Evolutionary conservation across 2,797 vertebrate genomes (phyloP).

Genomic region (Orientallactaga sibirica): DNA sequence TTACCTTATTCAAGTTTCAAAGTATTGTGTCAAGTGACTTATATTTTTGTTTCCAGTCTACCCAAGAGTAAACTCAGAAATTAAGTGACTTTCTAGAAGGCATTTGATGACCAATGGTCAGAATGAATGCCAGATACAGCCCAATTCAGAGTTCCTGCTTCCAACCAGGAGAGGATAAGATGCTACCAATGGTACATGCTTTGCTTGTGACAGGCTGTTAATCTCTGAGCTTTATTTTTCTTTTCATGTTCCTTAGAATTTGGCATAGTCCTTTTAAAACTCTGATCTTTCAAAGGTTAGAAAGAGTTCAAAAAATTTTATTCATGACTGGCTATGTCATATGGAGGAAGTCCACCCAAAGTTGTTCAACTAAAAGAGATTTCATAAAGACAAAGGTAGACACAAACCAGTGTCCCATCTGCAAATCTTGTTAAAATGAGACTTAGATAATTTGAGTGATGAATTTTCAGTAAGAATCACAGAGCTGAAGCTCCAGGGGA

Average conservation of each 20-base stretch:
- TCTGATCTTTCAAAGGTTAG: not conserved
- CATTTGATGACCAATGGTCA: not conserved
- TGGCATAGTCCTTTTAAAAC: not conserved
- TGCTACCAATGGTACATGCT: not conserved
- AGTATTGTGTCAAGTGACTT: not conserved
- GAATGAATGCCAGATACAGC: not conserved
- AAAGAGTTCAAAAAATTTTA: conserved; percentile 28
- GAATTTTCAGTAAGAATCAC: not conserved
- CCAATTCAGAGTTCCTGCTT: not conserved
- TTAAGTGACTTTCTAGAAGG: not conserved
- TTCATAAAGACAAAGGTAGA: not conserved
- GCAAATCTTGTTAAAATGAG: not conserved
- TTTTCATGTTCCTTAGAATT: not conserved
- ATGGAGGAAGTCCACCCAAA: not conserved
- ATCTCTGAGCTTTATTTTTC: not conserved
- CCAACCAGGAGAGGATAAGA: not conserved
- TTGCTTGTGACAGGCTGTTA: not conserved
- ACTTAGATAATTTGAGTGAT: not conserved
- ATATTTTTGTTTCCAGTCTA: not conserved
- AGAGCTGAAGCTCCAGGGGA: not conserved
- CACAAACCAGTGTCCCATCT: not conserved
- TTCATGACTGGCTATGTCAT: not conserved
- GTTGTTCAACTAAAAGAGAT: not conserved
- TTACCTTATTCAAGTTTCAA: conserved; percentile 36
- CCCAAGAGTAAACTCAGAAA: not conserved